Percentiles rank a stretch among this genome's conserved stretches.
Evolutionary conservation across 64 coral and sea anemone species (phyloP).

Genomic region (Acropora tenuis): DNA sequence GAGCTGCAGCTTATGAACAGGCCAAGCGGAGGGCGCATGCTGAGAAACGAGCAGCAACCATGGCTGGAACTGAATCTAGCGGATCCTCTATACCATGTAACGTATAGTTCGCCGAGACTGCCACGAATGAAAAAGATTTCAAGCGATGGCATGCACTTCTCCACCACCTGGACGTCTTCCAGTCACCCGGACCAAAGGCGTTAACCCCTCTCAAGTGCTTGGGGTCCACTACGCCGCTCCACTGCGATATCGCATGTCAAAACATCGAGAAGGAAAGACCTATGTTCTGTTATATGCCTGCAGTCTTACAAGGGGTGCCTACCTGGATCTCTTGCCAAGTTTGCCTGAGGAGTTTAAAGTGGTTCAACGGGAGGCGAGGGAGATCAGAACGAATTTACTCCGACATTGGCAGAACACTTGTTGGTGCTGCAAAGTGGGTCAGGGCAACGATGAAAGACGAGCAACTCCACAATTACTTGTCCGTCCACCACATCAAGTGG

Average conservation of each 20-base stretch:
- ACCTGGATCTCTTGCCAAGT: background rate
- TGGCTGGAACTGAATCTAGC: too few relatives aligned
- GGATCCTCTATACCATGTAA: too few relatives aligned
- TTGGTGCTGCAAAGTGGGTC: conserved; percentile 46
- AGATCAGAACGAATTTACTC: conserved; percentile 3
- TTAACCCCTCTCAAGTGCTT: background rate
- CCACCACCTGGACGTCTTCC: conserved; percentile 49
- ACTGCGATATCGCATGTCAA: background rate
- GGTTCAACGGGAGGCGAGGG: background rate
- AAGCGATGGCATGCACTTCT: conserved; percentile 21
- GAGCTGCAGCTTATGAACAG: too few relatives aligned
- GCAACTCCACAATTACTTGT: conserved; percentile 13
- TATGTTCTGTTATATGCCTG: too few relatives aligned
- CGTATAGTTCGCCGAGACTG: too few relatives aligned
- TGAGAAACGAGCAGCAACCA: too few relatives aligned
- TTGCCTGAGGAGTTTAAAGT: conserved; percentile 25
- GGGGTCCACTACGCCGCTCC: background rate
- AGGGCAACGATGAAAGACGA: conserved; percentile 16
- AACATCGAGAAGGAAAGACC: background rate
- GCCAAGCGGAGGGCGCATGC: too few relatives aligned
- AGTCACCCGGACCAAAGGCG: background rate
- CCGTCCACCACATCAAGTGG: background rate
- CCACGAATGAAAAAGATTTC: background rate
- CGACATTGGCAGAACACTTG: conserved; percentile 33
- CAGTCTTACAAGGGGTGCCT: background rate